These are phyloP conservation scores for Ips nitidus DNA, from an alignment of 1,140 invertebrate genomes.

Conservation along the genomic window DNA sequence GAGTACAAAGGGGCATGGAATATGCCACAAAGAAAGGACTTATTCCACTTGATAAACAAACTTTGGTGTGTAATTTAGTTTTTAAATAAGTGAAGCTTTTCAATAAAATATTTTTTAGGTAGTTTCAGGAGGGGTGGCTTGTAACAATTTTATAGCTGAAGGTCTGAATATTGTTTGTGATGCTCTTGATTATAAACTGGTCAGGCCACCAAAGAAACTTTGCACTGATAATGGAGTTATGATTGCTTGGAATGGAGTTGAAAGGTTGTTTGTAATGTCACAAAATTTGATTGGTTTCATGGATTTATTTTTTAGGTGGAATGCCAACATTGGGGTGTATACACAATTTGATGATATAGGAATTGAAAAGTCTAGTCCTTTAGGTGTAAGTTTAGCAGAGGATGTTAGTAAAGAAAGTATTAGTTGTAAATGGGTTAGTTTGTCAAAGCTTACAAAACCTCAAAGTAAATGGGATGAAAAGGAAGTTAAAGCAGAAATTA, in stretches of 20 bases:
- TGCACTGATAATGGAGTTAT: constrained; percentile 99
- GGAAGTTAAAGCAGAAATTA: not conserved
- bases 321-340: constrained; percentile 53
- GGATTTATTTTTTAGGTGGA: constrained; percentile 48
- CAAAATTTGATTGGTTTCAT: not conserved
- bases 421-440: constrained; percentile 62
- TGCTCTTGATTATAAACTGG: constrained; percentile 65
- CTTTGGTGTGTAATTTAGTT: constrained; percentile 57
- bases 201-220: constrained; percentile 78
- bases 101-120: constrained; percentile 58
- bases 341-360: constrained; percentile 55
- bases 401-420: constrained; percentile 59
- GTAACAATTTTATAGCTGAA: constrained; percentile 80
- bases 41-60: constrained; percentile 59
- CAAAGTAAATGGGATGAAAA: constrained; percentile 25
- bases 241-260: constrained; percentile 98
- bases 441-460: constrained; percentile 46
- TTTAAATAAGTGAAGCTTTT: not conserved
- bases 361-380: constrained; percentile 51
- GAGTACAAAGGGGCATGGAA: constrained; percentile 80
- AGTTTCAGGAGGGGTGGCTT: constrained; percentile 94
- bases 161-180: constrained; percentile 69
- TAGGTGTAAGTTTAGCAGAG: constrained; percentile 61
- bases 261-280: constrained; percentile 58
- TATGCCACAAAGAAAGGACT: constrained; percentile 67